Conservation (phyloP, 1,140 invertebrate genomes). For the Lepidostoma basale region DNA sequence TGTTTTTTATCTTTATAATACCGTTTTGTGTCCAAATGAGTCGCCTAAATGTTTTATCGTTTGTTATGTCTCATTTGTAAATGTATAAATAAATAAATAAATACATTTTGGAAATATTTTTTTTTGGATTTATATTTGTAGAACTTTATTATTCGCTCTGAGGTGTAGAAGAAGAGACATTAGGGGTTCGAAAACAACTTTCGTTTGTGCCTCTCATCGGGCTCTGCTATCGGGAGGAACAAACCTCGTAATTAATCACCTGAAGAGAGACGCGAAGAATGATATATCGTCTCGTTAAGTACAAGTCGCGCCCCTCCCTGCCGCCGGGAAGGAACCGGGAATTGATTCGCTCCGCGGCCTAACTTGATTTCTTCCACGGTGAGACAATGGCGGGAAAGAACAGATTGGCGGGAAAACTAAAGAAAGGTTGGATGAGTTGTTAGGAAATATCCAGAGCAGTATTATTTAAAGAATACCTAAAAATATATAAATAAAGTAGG, state of each 20-base stretch:
- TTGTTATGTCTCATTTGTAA: too few relatives aligned
- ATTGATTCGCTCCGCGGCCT: constrained; percentile 40
- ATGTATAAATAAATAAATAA: too few relatives aligned
- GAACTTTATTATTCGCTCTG: too few relatives aligned
- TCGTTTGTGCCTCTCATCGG: not conserved
- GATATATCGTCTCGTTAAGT: constrained; percentile 37
- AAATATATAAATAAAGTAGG: too few relatives aligned
- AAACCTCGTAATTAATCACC: constrained; percentile 17
- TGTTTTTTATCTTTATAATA: too few relatives aligned
- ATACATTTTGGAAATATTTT: too few relatives aligned
- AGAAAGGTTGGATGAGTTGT: not conserved
- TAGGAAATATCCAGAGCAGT: not conserved
- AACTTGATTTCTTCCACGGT: constrained; percentile 38
- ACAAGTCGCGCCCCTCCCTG: constrained; percentile 3
- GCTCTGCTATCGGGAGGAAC: not conserved
- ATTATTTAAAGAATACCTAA: too few relatives aligned
- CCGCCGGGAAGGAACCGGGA: not conserved
- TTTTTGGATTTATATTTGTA: too few relatives aligned
- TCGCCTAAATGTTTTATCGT: too few relatives aligned
- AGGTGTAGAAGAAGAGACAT: too few relatives aligned
- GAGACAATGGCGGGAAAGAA: constrained; percentile 41
- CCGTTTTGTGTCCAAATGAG: too few relatives aligned
- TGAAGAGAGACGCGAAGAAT: constrained; percentile 21
- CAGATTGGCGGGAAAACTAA: constrained; percentile 23
- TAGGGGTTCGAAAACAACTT: too few relatives aligned